These are phyloP conservation scores for Odocoileus hemionus DNA, from an alignment of 2,113 vertebrate genomes.

Conservation along the genomic window DNA sequence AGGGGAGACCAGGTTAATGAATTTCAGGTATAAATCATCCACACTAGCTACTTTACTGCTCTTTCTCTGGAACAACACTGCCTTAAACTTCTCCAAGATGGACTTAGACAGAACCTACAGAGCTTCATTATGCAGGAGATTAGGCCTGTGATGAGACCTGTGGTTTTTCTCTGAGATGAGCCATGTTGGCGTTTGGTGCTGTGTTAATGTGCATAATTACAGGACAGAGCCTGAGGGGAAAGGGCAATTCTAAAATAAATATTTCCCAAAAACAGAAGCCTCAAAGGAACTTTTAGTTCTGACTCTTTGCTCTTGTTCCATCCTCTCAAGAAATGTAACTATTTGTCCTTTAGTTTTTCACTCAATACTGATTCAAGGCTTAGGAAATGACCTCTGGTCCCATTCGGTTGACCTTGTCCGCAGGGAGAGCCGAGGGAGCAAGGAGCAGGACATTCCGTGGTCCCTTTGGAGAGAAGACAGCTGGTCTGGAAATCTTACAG, in stretches of 20 bases:
- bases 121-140: not conserved
- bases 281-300: not conserved
- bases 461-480: not conserved
- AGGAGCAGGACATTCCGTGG: not conserved
- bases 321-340: not conserved
- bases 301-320: not conserved
- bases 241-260: not conserved
- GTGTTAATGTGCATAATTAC: not conserved
- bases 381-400: not conserved
- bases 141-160: not conserved
- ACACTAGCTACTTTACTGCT: not conserved
- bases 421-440: fast-evolving
- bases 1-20: constrained; percentile 4
- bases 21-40: not conserved
- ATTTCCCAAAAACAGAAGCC: not conserved
- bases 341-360: not conserved
- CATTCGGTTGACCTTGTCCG: not conserved
- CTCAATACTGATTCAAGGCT: not conserved
- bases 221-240: not conserved
- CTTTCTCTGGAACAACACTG: not conserved
- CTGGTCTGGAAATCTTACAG: not conserved
- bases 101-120: not conserved
- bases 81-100: not conserved
- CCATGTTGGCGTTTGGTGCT: not conserved
- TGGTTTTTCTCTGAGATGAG: not conserved